Conservation (phyloP, 2,888 invertebrate species). For the Suillia variegata region DNA sequence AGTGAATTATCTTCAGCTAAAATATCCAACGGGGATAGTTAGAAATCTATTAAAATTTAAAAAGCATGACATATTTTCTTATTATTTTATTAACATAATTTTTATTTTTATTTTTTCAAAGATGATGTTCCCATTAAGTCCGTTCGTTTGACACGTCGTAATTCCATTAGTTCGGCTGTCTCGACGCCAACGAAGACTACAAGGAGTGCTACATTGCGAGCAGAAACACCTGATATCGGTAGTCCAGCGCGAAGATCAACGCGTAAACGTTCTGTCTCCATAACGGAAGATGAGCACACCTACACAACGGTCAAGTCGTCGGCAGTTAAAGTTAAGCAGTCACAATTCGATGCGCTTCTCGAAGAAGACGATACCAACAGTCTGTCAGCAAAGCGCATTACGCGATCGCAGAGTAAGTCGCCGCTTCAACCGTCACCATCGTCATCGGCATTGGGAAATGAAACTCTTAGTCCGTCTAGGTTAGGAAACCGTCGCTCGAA, state of each 20-base stretch:
- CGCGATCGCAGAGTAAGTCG: too few species aligned
- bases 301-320: constrained; percentile 26
- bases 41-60: too few species aligned
- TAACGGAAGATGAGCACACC: constrained; percentile 28
- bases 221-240: constrained; percentile 31
- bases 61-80: too few species aligned
- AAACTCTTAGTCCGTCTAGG: too few species aligned
- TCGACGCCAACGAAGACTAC: constrained; percentile 33
- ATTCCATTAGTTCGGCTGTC: constrained; percentile 40
- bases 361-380: too few species aligned
- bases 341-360: constrained; percentile 16
- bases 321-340: constrained; percentile 25
- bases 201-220: constrained; percentile 30
- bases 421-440: too few species aligned
- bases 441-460: too few species aligned
- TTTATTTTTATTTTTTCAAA: not conserved
- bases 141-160: constrained; percentile 38
- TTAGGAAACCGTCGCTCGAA: too few species aligned
- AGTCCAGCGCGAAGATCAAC: constrained; percentile 33
- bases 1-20: too few species aligned
- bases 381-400: too few species aligned
- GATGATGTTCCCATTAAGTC: constrained; percentile 40
- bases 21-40: too few species aligned
- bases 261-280: constrained; percentile 31
- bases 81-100: not conserved